Percentiles rank a stretch among this genome's conserved stretches.
phyloP scores from a whole-genome alignment of 2,113 vertebrate genomes.

The Perca flavescens region DNA sequence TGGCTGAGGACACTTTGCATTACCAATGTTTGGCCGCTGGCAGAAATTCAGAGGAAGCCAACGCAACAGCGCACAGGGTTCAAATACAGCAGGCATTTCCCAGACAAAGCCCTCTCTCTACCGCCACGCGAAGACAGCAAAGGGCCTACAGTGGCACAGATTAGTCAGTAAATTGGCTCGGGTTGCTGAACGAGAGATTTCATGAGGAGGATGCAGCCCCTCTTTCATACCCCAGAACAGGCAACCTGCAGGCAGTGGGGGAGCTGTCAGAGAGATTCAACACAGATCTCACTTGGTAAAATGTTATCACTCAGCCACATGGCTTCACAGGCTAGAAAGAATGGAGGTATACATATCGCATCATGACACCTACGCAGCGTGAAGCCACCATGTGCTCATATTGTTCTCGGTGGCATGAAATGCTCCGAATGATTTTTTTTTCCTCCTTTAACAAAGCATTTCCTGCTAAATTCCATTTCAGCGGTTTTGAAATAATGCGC shows the following conservation, averaged over 20 bases:
- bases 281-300: constrained; percentile 42
- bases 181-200: constrained; percentile 55
- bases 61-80: constrained; percentile 39
- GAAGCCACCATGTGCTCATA: background rate
- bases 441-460: background rate
- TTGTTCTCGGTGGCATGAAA: constrained; percentile 25
- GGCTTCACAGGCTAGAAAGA: constrained; percentile 38
- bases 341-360: constrained; percentile 26
- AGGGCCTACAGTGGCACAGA: constrained; percentile 51
- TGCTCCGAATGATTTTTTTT: constrained; percentile 25
- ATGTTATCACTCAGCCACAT: constrained; percentile 67
- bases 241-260: constrained; percentile 15
- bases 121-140: constrained; percentile 39
- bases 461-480: constrained; percentile 5
- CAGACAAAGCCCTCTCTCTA: constrained; percentile 55
- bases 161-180: constrained; percentile 65
- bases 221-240: constrained; percentile 36
- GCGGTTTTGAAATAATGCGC: background rate
- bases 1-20: constrained; percentile 49
- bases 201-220: constrained; percentile 32
- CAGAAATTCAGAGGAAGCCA: constrained; percentile 44
- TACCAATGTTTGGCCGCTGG: constrained; percentile 39
- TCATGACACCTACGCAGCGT: constrained; percentile 51
- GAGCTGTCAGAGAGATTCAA: constrained; percentile 40
- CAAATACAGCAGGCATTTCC: constrained; percentile 31